Base-by-base conservation (phyloP, 2,888 invertebrate species). In the Drosophila neonasuta region DNA sequence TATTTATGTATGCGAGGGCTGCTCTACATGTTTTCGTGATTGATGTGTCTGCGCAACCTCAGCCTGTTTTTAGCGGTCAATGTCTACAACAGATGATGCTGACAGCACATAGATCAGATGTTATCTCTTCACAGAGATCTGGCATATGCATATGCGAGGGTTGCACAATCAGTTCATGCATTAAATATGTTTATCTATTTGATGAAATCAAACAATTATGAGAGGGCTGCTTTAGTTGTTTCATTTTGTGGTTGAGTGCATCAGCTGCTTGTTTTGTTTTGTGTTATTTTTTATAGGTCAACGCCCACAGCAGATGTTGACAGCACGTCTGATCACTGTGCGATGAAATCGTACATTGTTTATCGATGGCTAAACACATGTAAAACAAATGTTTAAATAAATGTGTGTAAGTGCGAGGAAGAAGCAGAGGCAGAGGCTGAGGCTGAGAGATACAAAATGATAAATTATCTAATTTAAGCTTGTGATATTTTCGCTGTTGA, bases 341-440 rank as follows among this genome's bases (percentile, higher is more conserved):
- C 56, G 34, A 34, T 45, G 34, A 36, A 55, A 55, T 20, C 34
- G 24, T 44, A 34, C 54, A 44, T 24, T 24, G 54, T 55, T 55
- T 44, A 44, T 55, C 44, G 54, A 20, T 55, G 44, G 7, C 13
- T 46, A 34, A 69, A 52, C 55, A 68, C 29, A 55, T 64, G 70
- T 46, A 50, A 71, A 58, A 56, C 72, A 59, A 48, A 55, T 55
- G 70, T 46, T 58, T 44, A 13, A 64, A 50, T n/a, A 29, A 52
- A 46, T 51, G 36, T 36, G 24, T 49, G 52, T 24, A 45, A 66
- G 58, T 64, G 54, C n/a, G 32, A 30, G 29, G 13, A 20, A 44
- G 50, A 8, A 61, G 30, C 36, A 29, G 34, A 44, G 3, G 4
- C 4, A 20, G 20, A 20, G 20, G 4, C 20, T 0, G 20, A 20